Evolutionary conservation across 2,797 vertebrate species (phyloP), one percentile per base, ranked within the genome.

Genomic region (Carduelis carduelis): DNA sequence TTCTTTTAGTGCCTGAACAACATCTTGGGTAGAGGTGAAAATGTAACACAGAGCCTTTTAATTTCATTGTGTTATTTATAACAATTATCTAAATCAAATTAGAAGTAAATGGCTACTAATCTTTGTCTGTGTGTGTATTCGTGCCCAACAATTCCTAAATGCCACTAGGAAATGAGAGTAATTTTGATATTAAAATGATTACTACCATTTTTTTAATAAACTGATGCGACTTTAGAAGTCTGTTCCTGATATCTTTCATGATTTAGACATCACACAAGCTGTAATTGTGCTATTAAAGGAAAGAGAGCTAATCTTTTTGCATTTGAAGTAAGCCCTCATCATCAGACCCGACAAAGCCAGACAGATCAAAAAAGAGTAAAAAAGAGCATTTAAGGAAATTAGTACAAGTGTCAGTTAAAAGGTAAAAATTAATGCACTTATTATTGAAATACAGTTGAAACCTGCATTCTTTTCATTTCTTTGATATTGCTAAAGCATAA

Each of bases 341-440:
- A 95, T 94, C 97, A 98, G 97, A 98, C 98, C 95, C 95, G 96
- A 98, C 98, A 97, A 98, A 97, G 97, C 96, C 93, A 98, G 97
- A 98, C 98, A 98, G 98, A 98, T 98, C 97, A 98, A 98, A 98
- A 98, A 98, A 96, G 97, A 98, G 93, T 93, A 96, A 95, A 96
- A 97, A 97, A 97, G 97, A 97, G 97, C 98, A 97, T 98, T 98
- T 98, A 98, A 98, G 97, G 97, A 98, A 98, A 98, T 98, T 98
- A 98, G 97, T 97, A 97, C 98, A 98, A 98, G 98, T 98, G 98
- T 98, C 97, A 98, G 97, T 97, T 98, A 98, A 98, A 98, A 98
- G 97, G 97, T 98, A 98, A 98, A 98, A 98, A 98, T 98, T 98
- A 98, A 98, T 97, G 98, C 97, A 97, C 96, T 98, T 98, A 97